Evolutionary conservation across 2,888 invertebrate species (phyloP).

Genomic region (Eueremaeus valkanovi): DNA sequence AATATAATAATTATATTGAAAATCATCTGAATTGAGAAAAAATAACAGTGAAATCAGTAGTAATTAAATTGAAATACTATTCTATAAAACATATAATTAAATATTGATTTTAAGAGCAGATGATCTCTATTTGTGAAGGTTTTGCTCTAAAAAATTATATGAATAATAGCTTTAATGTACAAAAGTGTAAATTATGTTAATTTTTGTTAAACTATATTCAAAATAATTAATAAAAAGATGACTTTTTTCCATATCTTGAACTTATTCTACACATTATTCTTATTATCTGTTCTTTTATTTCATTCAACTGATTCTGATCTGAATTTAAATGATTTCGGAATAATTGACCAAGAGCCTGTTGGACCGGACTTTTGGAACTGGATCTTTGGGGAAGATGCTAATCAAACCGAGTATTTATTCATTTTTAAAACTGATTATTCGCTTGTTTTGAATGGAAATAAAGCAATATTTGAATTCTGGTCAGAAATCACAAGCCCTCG

Average conservation of each 20-base stretch:
- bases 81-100: neutral
- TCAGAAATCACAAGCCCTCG: neutral
- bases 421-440: neutral
- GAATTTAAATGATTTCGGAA: neutral
- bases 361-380: neutral
- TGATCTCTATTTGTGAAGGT: neutral
- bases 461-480: no score
- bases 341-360: neutral
- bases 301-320: neutral
- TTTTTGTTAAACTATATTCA: constrained; percentile 23
- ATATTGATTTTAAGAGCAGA: constrained; percentile 25
- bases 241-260: neutral
- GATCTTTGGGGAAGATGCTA: neutral
- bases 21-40: neutral
- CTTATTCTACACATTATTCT: neutral
- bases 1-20: neutral
- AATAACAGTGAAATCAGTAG: neutral
- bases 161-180: constrained; percentile 25
- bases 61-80: neutral
- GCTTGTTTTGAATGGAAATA: neutral
- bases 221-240: constrained; percentile 6
- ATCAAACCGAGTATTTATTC: neutral
- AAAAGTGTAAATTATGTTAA: constrained; percentile 37
- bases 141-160: neutral
- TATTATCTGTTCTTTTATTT: neutral